Evolutionary conservation across 2,113 vertebrate species (phyloP).

Genomic region (Pseudolaguvia tuberculata): DNA sequence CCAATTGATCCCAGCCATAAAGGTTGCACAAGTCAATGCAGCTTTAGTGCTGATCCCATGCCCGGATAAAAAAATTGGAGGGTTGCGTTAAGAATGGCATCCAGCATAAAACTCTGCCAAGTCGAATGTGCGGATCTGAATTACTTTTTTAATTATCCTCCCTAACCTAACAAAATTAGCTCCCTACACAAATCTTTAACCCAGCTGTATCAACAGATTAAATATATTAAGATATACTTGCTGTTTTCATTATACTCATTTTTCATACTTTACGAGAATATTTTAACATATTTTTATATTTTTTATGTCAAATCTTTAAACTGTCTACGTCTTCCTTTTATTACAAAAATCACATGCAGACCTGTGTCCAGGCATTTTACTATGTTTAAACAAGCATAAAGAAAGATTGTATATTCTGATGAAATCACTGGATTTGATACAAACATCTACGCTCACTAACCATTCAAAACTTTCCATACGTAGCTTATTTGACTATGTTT

Average conservation of each 20-base stretch:
- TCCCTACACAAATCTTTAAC: too few species aligned
- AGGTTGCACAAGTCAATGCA: too few species aligned
- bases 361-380: background rate
- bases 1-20: too few species aligned
- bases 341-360: background rate
- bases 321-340: background rate
- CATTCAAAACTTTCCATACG: background rate
- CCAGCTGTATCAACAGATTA: too few species aligned
- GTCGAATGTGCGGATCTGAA: too few species aligned
- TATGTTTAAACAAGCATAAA: background rate
- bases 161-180: too few species aligned
- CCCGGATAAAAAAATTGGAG: too few species aligned
- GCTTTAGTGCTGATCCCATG: too few species aligned
- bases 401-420: background rate
- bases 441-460: background rate
- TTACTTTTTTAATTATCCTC: too few species aligned
- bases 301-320: background rate
- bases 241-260: background rate
- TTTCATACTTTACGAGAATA: background rate
- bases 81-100: too few species aligned
- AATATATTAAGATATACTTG: background rate
- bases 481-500: background rate
- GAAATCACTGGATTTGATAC: background rate
- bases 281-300: background rate
- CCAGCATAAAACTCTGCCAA: too few species aligned